phyloP scores from a whole-genome alignment of 2,113 vertebrate species.

The Microcebus griseorufus region DNA sequence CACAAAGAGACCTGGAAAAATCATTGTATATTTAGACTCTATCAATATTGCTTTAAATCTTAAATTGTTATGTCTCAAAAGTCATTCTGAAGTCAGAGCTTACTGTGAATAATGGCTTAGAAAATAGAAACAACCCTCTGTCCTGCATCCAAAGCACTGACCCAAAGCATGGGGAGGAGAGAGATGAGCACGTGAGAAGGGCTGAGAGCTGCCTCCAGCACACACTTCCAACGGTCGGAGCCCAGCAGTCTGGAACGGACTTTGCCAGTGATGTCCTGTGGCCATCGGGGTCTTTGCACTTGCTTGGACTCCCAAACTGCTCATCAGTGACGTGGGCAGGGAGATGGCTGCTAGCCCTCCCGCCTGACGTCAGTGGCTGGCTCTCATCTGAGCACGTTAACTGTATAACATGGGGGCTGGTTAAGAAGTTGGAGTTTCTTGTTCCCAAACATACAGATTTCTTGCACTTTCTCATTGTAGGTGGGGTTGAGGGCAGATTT shows the following conservation, averaged over 20 bases:
- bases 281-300: neutral
- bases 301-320: neutral
- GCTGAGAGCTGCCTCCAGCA: neutral
- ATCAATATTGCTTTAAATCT: constrained; percentile 48
- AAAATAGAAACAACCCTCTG: neutral
- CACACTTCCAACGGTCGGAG: neutral
- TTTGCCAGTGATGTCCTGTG: neutral
- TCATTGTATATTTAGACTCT: neutral
- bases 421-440: neutral
- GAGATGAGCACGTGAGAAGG: neutral
- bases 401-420: neutral
- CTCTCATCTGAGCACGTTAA: neutral
- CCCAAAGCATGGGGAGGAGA: neutral
- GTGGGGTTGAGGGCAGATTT: neutral
- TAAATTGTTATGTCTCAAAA: constrained; percentile 39
- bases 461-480: neutral
- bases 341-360: too few species aligned
- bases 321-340: neutral
- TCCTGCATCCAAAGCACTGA: neutral
- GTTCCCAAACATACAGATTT: neutral
- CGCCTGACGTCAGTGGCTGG: rapidly evolving
- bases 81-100: constrained; percentile 29
- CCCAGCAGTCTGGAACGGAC: neutral
- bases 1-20: neutral
- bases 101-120: neutral